A percentile compares a stretch with the other conserved stretches of the same genome.
Evolutionary conservation across 2,888 invertebrate species (phyloP).

Genomic region (Megaustenia siamemsis): DNA sequence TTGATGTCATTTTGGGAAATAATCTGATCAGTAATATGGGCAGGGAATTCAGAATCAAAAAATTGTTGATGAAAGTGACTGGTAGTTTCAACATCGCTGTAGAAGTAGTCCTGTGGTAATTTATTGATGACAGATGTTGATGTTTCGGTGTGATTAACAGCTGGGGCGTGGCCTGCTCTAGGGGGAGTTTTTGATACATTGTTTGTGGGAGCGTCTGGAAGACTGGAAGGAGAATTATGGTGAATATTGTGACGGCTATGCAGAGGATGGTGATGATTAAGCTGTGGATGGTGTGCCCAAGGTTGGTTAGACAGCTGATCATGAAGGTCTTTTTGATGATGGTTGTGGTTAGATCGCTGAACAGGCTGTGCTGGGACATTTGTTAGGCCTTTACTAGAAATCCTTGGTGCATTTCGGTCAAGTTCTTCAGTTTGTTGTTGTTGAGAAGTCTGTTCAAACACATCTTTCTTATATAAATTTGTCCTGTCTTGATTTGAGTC

Average conservation of each 20-base stretch:
- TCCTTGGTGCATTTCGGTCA: background rate
- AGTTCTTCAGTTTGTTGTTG: background rate
- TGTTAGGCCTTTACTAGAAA: background rate
- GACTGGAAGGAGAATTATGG: background rate
- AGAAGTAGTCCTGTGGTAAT: slow-evolving; percentile 33
- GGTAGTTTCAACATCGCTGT: background rate
- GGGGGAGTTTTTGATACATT: background rate
- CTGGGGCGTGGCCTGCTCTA: background rate
- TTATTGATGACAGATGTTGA: background rate
- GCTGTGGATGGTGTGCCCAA: slow-evolving; percentile 25
- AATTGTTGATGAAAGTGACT: background rate
- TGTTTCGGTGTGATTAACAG: background rate
- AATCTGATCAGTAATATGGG: background rate
- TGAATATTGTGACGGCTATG: slow-evolving; percentile 33
- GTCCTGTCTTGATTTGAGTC: background rate
- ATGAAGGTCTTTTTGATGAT: background rate
- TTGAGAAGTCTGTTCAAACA: background rate
- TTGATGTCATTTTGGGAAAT: background rate
- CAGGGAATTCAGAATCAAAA: background rate
- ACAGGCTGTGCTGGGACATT: background rate
- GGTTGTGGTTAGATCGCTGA: background rate
- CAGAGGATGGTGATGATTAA: slow-evolving; percentile 50
- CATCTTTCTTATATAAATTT: too few species aligned
- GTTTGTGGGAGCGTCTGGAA: background rate
- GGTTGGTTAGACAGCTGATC: background rate